Evolutionary conservation across 2,797 vertebrate genomes (phyloP), one percentile per base, ranked within the genome.

Genomic region (Enteromius paludinosus): DNA sequence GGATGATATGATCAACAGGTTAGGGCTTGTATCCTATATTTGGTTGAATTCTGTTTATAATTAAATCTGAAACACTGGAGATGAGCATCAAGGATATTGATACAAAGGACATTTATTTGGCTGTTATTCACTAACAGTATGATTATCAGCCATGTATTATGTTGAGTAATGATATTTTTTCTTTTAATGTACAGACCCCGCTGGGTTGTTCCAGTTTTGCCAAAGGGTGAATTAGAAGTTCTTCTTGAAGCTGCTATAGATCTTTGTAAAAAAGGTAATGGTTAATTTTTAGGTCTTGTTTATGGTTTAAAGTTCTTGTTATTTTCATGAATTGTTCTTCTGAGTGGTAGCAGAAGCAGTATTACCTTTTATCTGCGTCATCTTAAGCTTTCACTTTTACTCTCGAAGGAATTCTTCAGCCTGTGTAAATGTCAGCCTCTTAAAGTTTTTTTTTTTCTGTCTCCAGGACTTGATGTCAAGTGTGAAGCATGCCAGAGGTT

Each of bases 1-100:
- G 92, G 98, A 99, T 95, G 98, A 99, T 94, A 99, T 99, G 98
- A 99, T 99, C 93, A 99, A 99, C 95, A 98, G 98, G 98, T 99
- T 99, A 94, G 82, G 88, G 83, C 87, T 3, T 23, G 41, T 41
- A 6, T 66, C 5, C 76, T 59, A 15, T 33, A 54, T 72, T 56
- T 66, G 33, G 45, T 62, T 56, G 25, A 23, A 49, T 18, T 23
- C 3, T 62, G 68, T 35, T 14, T 71, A 30, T 62, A 45, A 33
- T 80, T 33, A 25, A 59, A 59, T 69, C 35, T 6, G 23, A 20
- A 78, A 28, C 43, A 49, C 12, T 66, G 45, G 20, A 76, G 38
- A 76, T 30, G 73, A 76, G 18, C 4, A 12, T 4, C 28, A 69
- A 69, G 65, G n/a, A 43, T 41, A 20, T 41, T 56, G 14, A 28